phyloP scores from a whole-genome alignment of 2,113 vertebrate species.

The Elaphurus davidianus region DNA sequence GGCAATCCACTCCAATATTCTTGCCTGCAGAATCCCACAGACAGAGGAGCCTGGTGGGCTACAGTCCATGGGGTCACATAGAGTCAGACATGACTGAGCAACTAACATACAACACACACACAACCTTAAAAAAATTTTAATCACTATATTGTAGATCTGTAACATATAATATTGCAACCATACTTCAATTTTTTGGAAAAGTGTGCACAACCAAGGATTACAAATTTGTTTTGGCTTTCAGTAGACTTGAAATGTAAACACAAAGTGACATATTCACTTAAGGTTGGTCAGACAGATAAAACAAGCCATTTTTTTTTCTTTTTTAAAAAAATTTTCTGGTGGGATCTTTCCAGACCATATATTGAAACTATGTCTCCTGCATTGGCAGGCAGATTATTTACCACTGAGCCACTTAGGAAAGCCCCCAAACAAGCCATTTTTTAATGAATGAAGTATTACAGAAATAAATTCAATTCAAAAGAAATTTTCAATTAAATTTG shows the following conservation, averaged over 20 bases:
- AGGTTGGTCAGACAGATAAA: not conserved
- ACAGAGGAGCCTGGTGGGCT: not conserved
- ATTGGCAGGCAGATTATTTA: not conserved
- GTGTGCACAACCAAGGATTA: not conserved
- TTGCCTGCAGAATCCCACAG: not conserved
- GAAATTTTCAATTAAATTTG: not conserved
- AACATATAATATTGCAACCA: not conserved
- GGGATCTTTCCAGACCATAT: not conserved
- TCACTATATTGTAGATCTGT: not conserved
- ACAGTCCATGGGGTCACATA: not conserved
- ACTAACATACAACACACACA: not conserved
- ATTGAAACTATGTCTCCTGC: not conserved
- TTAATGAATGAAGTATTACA: not conserved
- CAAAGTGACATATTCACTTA: not conserved
- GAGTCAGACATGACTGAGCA: not conserved
- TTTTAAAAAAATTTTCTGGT: not conserved
- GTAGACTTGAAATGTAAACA: not conserved
- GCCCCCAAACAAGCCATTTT: not conserved
- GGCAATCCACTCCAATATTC: not conserved
- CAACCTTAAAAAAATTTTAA: not conserved
- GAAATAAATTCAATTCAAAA: slow-evolving; percentile 41
- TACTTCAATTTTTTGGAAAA: not conserved
- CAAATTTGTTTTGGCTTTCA: slow-evolving; percentile 25
- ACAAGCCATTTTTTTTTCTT: not conserved
- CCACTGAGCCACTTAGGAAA: not conserved